A percentile compares a stretch with the other conserved stretches of the same genome.
Evolutionary conservation across 53 echinoderm and acorn worm genomes (phyloP).

Genomic region (Patiria pectinifera): DNA sequence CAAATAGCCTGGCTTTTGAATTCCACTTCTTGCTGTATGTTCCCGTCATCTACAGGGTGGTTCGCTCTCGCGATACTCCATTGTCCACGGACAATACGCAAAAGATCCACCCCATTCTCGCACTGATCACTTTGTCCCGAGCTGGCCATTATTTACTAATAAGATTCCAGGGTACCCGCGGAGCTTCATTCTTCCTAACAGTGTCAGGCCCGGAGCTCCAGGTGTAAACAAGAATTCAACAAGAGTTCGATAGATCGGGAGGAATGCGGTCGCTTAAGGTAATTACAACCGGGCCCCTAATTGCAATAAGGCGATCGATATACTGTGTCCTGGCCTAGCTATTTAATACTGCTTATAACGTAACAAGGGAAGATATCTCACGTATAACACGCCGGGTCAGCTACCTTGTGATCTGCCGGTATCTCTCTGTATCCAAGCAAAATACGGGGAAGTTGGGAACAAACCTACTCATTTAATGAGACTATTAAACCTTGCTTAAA

Average conservation of each 20-base stretch:
- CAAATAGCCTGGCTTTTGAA: background rate
- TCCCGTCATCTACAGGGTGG: no score
- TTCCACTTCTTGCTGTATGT: background rate
- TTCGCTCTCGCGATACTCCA: background rate
- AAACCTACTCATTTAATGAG: no score
- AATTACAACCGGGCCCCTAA: background rate
- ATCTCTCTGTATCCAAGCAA: no score
- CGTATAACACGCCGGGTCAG: no score
- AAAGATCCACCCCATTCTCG: background rate
- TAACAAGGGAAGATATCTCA: background rate
- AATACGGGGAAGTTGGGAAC: no score
- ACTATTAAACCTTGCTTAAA: no score
- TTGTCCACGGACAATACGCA: slow-evolving; percentile 16
- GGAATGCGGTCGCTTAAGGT: background rate
- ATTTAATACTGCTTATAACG: background rate
- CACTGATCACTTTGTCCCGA: background rate
- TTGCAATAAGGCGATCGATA: background rate
- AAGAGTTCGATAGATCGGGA: background rate
- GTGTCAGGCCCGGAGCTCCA: background rate
- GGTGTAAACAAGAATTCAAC: background rate
- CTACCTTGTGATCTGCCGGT: no score
- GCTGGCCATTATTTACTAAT: background rate
- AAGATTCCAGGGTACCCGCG: background rate
- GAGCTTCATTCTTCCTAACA: background rate
- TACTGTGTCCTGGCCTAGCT: background rate